Conservation (phyloP, 1,140 invertebrate species). For the Solenopsis invicta region DNA sequence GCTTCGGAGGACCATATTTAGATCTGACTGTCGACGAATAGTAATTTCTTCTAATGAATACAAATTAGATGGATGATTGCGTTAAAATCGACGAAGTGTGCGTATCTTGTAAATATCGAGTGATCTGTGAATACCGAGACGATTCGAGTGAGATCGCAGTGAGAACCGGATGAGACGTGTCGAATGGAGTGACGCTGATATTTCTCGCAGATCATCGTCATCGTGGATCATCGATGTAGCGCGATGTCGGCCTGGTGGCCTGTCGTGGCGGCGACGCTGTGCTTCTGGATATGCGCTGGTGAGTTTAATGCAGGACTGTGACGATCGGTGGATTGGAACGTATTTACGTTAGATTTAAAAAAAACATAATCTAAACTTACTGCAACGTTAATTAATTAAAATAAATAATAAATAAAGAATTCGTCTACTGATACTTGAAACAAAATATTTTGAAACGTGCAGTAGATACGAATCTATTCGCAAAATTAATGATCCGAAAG, state of each 20-base stretch:
- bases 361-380: not conserved
- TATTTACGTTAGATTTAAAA: not conserved
- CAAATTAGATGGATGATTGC: not conserved
- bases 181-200: constrained; percentile 58
- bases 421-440: not conserved
- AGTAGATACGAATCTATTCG: not conserved
- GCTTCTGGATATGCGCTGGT: constrained; percentile 75
- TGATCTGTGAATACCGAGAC: constrained; percentile 20
- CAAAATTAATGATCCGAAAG: not conserved
- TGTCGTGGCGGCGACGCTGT: constrained; percentile 72
- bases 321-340: not conserved
- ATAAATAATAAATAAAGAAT: not conserved
- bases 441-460: not conserved
- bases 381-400: not conserved
- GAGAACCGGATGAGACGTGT: constrained; percentile 36
- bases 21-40: not conserved
- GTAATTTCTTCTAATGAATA: not conserved
- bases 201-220: constrained; percentile 61
- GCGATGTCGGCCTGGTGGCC: constrained; percentile 80
- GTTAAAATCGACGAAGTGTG: constrained; percentile 12
- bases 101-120: constrained; percentile 20
- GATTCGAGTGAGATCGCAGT: constrained; percentile 18
- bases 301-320: constrained; percentile 50
- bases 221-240: constrained; percentile 71
- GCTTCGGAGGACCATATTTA: not conserved